Percentiles rank a stretch among this genome's conserved stretches.
Evolutionary conservation across 2,888 invertebrate genomes (phyloP).

Genomic region (Apodemia duryi): DNA sequence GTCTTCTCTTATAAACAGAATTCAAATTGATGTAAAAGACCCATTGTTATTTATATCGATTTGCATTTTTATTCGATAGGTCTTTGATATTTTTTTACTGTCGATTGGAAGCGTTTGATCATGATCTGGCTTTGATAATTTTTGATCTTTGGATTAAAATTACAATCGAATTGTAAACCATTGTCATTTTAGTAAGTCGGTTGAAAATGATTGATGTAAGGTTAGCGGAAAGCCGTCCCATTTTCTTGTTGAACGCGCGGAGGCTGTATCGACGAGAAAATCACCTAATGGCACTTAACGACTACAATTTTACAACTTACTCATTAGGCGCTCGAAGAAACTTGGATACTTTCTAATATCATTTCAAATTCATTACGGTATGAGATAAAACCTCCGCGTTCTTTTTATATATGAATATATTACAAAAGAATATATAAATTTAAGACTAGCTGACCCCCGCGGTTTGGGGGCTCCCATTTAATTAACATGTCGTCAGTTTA

Average conservation of each 20-base stretch:
- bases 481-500: too few species aligned
- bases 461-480: too few species aligned
- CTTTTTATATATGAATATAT: background rate
- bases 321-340: slow-evolving; percentile 39
- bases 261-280: slow-evolving; percentile 33
- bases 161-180: background rate
- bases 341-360: slow-evolving; percentile 39
- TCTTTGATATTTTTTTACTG: too few species aligned
- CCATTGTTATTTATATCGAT: too few species aligned
- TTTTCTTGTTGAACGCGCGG: slow-evolving; percentile 26
- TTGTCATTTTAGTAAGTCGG: background rate
- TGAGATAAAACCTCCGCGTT: slow-evolving; percentile 5
- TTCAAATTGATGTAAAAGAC: too few species aligned
- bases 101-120: too few species aligned
- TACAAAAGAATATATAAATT: background rate
- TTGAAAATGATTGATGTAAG: background rate
- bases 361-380: slow-evolving; percentile 27
- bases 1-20: too few species aligned
- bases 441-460: background rate
- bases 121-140: too few species aligned
- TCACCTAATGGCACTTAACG: slow-evolving; percentile 39
- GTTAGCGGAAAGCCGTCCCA: slow-evolving; percentile 23
- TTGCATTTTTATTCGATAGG: too few species aligned
- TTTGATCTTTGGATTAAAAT: too few species aligned
- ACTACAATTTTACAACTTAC: slow-evolving; percentile 41